These are phyloP conservation scores for Akabosia matsudoensis DNA, from an alignment of 1,140 invertebrate genomes.

Conservation along the genomic window DNA sequence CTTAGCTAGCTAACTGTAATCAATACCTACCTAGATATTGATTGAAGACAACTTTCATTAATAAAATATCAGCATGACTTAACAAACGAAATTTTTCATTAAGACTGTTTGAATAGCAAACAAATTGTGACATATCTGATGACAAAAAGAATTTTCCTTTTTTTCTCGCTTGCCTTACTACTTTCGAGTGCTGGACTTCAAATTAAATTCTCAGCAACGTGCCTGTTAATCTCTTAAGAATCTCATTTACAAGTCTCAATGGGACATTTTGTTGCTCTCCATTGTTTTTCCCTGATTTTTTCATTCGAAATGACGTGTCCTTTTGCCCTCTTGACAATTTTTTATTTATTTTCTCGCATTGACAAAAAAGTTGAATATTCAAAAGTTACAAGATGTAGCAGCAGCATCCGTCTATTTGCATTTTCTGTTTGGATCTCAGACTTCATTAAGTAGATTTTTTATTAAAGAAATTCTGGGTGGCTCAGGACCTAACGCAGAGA, in stretches of 20 bases:
- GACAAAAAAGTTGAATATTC: too few species aligned
- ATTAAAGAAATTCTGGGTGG: not conserved
- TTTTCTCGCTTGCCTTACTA: not conserved
- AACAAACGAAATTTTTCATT: not conserved
- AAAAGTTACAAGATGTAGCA: too few species aligned
- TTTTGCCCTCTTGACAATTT: too few species aligned
- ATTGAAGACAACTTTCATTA: too few species aligned
- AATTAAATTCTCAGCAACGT: not conserved
- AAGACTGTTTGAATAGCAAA: not conserved
- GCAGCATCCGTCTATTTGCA: not conserved
- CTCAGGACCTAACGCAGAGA: not conserved
- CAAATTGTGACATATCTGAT: slow-evolving; percentile 6
- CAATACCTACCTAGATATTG: too few species aligned
- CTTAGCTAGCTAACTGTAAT: too few species aligned
- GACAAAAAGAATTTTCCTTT: not conserved
- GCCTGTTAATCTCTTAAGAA: not conserved
- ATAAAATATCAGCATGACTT: not conserved
- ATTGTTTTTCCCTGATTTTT: not conserved
- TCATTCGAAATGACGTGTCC: too few species aligned
- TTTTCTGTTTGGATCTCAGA: not conserved
- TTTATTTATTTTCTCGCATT: too few species aligned
- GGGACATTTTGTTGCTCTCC: not conserved
- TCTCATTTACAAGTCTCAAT: slow-evolving; percentile 9
- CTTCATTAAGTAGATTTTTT: slow-evolving; percentile 18
- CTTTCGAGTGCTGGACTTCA: not conserved